Percentiles rank a stretch among this genome's conserved stretches.
Conservation (phyloP, 2,113 vertebrate species). For the Perca flavescens region DNA sequence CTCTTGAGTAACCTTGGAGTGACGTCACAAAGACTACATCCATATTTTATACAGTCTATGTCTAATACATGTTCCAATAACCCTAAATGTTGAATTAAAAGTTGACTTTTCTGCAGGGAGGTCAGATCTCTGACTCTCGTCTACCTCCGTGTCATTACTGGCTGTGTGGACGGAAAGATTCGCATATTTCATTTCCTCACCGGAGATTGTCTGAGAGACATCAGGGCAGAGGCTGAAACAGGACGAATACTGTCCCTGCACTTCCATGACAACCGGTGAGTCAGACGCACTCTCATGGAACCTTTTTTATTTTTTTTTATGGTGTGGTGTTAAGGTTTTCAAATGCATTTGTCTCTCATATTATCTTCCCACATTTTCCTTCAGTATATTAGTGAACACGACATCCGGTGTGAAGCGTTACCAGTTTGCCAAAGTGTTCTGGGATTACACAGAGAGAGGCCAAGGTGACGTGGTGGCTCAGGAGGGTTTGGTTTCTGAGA, state of each 20-base stretch:
- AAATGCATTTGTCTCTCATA: neutral
- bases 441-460: constrained; percentile 84
- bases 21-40: too few species aligned
- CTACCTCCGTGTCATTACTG: constrained; percentile 90
- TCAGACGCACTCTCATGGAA: neutral
- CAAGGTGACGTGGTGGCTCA: neutral
- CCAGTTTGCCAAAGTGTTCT: constrained; percentile 86
- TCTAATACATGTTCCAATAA: neutral
- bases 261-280: constrained; percentile 84
- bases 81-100: neutral
- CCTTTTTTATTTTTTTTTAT: neutral
- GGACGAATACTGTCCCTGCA: constrained; percentile 85
- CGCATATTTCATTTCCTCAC: constrained; percentile 90
- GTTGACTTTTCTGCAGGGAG: constrained; percentile 80
- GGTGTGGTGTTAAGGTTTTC: neutral
- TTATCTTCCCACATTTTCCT: neutral
- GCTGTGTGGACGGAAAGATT: constrained; percentile 92
- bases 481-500: constrained; percentile 27
- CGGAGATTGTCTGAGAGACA: constrained; percentile 87
- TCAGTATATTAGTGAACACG: constrained; percentile 89
- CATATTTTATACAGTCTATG: too few species aligned
- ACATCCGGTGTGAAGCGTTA: constrained; percentile 79
- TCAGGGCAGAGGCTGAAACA: constrained; percentile 80
- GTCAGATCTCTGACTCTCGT: constrained; percentile 87
- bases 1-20: too few species aligned